Evolutionary conservation across 1,140 invertebrate species (phyloP).

Genomic region (Glomeris maerens): DNA sequence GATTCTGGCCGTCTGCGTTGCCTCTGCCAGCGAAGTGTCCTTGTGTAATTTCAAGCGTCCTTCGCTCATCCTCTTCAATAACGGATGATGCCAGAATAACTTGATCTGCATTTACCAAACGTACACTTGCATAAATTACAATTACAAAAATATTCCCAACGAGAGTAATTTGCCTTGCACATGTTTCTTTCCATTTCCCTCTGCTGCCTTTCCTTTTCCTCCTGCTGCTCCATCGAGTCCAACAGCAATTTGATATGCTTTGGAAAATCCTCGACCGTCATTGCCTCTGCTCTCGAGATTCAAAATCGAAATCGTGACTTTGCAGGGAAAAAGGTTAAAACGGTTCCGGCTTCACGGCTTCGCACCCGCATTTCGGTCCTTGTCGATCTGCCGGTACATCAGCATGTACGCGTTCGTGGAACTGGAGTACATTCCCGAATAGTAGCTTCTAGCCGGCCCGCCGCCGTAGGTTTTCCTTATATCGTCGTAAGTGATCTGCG

Average conservation of each 20-base stretch:
- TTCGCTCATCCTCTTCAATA: conserved; percentile 36
- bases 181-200: conserved; percentile 44
- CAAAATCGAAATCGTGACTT: no score
- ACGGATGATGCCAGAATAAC: conserved; percentile 48
- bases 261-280: conserved; percentile 54
- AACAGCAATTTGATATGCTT: conserved; percentile 53
- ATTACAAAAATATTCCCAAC: background rate
- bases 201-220: conserved; percentile 46
- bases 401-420: conserved; percentile 89
- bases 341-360: background rate
- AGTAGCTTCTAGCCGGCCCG: conserved; percentile 49
- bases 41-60: conserved; percentile 40
- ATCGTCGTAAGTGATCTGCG: conserved; percentile 63
- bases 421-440: conserved; percentile 56
- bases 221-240: conserved; percentile 46
- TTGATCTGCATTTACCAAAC: conserved; percentile 29
- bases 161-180: conserved; percentile 40
- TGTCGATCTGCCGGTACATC: conserved; percentile 73
- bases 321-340: background rate
- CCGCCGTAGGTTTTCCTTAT: conserved; percentile 74
- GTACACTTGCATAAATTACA: background rate
- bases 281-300: conserved; percentile 34
- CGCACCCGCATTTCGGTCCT: conserved; percentile 43
- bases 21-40: conserved; percentile 41
- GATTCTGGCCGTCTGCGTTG: conserved; percentile 42